Conservation (phyloP, 2,888 invertebrate species). For the Zonitis immaculata region DNA sequence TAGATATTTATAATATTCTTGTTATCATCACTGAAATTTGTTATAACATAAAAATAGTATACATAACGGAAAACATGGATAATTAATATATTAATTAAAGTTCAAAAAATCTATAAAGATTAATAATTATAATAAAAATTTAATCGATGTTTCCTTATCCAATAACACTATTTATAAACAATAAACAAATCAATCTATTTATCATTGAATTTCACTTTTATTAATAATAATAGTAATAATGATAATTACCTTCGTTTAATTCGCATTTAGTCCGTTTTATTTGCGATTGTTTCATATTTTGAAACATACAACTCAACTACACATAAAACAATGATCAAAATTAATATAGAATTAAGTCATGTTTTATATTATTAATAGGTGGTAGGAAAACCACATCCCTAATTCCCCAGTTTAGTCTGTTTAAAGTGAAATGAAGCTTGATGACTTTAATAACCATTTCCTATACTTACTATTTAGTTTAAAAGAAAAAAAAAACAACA, state of each 20-base stretch:
- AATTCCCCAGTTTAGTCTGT: slow-evolving; percentile 1
- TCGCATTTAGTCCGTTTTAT: slow-evolving; percentile 10
- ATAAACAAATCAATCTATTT: neutral
- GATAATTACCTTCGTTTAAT: slow-evolving; percentile 15
- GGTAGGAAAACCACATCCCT: slow-evolving; percentile 34
- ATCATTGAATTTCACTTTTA: too few relatives aligned
- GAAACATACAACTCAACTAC: too few relatives aligned
- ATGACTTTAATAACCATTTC: slow-evolving; percentile 30
- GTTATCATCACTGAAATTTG: neutral
- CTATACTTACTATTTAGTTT: slow-evolving; percentile 19
- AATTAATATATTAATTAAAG: too few relatives aligned
- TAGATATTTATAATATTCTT: neutral
- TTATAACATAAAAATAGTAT: too few relatives aligned
- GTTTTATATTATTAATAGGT: slow-evolving; percentile 20
- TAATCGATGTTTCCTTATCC: neutral
- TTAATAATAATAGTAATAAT: too few relatives aligned
- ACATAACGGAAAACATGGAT: too few relatives aligned
- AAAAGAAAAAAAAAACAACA: too few relatives aligned
- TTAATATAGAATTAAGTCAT: slow-evolving; percentile 9
- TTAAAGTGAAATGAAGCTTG: slow-evolving; percentile 21
- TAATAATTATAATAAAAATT: neutral
- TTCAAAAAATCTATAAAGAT: too few relatives aligned
- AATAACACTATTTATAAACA: neutral
- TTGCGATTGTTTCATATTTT: slow-evolving; percentile 14
- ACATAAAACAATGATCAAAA: slow-evolving; percentile 11